Percentiles rank a stretch among this genome's conserved stretches.
Conservation (phyloP, 2,888 invertebrate genomes). For the Lapara coniferarum region DNA sequence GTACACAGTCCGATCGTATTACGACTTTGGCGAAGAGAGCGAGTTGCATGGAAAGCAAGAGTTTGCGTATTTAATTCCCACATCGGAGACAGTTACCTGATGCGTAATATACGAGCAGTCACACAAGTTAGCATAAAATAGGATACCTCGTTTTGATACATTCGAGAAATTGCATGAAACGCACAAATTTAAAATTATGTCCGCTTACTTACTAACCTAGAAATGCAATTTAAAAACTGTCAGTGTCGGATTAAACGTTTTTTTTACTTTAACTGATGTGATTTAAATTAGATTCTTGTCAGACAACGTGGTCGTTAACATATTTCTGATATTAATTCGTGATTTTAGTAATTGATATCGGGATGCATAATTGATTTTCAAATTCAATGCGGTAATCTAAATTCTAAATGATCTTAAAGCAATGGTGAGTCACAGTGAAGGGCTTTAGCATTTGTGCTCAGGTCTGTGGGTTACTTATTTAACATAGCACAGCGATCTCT, state of each 20-base stretch:
- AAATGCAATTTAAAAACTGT: too few relatives aligned
- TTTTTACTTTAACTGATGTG: not conserved
- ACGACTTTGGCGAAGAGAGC: too few relatives aligned
- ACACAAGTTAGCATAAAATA: too few relatives aligned
- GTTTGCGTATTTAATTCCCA: too few relatives aligned
- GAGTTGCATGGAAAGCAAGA: too few relatives aligned
- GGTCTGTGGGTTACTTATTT: conserved; percentile 24
- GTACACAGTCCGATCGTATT: too few relatives aligned
- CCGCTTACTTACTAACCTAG: too few relatives aligned
- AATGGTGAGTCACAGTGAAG: conserved; percentile 18
- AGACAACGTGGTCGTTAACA: not conserved
- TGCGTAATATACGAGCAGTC: too few relatives aligned
- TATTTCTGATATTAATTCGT: not conserved
- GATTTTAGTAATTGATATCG: not conserved
- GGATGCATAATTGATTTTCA: conserved; percentile 2
- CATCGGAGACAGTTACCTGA: too few relatives aligned
- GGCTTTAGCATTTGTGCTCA: conserved; percentile 20
- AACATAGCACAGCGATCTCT: not conserved
- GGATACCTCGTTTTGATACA: too few relatives aligned
- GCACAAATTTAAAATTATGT: too few relatives aligned
- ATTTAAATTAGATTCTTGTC: not conserved
- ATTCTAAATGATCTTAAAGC: conserved; percentile 8
- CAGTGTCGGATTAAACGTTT: not conserved
- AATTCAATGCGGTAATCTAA: conserved; percentile 16
- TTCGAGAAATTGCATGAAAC: too few relatives aligned